Conservation (phyloP, 2,888 invertebrate species). For the Netelia melanura region DNA sequence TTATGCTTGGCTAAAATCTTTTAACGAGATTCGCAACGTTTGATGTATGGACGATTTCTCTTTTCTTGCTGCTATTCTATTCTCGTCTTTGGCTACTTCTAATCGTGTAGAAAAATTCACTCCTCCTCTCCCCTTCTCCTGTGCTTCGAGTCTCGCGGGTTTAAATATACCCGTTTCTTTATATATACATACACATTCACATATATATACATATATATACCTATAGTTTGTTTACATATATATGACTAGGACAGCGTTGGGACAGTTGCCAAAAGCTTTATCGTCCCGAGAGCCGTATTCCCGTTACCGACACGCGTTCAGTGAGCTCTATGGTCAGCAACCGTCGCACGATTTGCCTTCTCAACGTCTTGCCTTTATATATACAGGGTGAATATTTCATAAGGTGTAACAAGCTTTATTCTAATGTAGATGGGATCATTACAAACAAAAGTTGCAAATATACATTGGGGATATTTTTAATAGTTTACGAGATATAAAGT, state of each 20-base stretch:
- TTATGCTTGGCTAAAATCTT: neutral
- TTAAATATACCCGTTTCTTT: conserved; percentile 8
- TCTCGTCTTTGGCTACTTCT: conserved; percentile 61
- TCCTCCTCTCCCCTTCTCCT: conserved; percentile 29
- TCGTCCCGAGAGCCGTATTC: conserved; percentile 28
- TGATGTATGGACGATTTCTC: conserved; percentile 1
- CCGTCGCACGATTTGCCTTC: conserved; percentile 14
- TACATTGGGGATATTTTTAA: no score
- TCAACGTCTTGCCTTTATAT: neutral
- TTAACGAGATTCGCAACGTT: neutral
- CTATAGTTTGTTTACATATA: neutral
- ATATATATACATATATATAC: conserved; percentile 3
- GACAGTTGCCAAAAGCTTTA: conserved; percentile 58
- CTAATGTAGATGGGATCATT: no score
- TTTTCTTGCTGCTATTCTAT: conserved; percentile 68
- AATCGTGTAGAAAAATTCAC: conserved; percentile 68
- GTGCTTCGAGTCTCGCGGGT: conserved; percentile 38
- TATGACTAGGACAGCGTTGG: conserved; percentile 19
- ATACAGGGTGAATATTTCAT: no score
- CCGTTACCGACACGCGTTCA: conserved; percentile 30
- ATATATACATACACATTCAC: conserved; percentile 6
- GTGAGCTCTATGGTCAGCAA: conserved; percentile 4
- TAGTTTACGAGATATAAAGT: no score
- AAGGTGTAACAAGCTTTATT: no score
- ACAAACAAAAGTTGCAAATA: no score